phyloP scores from a whole-genome alignment of 2,797 vertebrate genomes.

The Anas acuta region DNA sequence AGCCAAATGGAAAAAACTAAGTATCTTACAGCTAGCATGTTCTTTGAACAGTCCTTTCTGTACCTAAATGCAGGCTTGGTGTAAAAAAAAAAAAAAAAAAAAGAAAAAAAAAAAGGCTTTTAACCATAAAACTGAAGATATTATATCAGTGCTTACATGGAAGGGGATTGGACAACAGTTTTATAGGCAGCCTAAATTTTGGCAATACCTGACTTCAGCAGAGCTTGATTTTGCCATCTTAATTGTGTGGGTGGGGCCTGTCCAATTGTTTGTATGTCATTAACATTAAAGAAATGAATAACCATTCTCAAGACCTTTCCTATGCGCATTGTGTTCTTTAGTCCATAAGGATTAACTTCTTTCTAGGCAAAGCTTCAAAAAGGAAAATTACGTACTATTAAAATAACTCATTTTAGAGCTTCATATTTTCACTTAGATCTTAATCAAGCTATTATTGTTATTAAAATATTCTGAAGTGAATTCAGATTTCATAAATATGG shows the following conservation, averaged over 20 bases:
- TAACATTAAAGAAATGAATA: conserved; percentile 22
- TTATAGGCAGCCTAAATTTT: background rate
- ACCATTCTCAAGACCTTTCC: conserved; percentile 10
- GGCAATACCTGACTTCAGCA: background rate
- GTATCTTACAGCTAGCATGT: background rate
- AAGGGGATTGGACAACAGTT: background rate
- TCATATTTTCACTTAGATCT: conserved; percentile 44
- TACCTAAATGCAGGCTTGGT: background rate
- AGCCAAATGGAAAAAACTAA: background rate
- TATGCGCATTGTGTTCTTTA: background rate
- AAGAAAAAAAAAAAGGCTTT: background rate
- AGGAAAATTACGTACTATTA: conserved; percentile 34
- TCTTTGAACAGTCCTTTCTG: background rate
- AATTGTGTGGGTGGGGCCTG: background rate
- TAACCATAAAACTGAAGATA: background rate
- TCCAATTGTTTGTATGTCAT: background rate
- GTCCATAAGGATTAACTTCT: conserved; percentile 15
- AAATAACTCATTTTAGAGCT: conserved; percentile 30
- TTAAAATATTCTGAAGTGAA: conserved; percentile 59
- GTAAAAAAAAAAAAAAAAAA: background rate
- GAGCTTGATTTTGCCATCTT: background rate
- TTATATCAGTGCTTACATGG: background rate
- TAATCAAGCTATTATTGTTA: conserved; percentile 63
- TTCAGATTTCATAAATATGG: conserved; percentile 56
- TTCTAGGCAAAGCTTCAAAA: conserved; percentile 51